Evolutionary conservation across 1,140 invertebrate species (phyloP).

Genomic region (Nylanderia fulva): DNA sequence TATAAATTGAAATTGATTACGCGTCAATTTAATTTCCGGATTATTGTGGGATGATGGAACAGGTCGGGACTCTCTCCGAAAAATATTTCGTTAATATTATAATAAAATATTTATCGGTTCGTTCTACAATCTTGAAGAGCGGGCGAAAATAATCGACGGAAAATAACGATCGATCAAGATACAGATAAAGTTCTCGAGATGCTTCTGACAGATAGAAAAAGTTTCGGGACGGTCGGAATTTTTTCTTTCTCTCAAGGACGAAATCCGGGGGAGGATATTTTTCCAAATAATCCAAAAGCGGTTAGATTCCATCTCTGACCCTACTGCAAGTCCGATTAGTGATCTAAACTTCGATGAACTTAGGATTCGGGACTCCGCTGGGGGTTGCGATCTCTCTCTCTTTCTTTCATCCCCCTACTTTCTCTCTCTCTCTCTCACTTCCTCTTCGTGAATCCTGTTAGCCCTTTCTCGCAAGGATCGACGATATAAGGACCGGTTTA

Average conservation of each 20-base stretch:
- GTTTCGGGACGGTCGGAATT: conserved; percentile 2
- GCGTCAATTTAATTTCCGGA: background rate
- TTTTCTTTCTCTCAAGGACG: background rate
- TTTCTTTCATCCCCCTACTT: no score
- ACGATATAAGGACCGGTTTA: conserved; percentile 77
- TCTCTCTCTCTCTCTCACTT: conserved; percentile 32
- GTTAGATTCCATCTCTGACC: conserved; percentile 48
- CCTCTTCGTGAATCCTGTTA: conserved; percentile 65
- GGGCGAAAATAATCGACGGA: background rate
- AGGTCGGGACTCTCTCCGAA: background rate
- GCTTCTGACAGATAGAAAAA: conserved; percentile 34
- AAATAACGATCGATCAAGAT: conserved; percentile 31
- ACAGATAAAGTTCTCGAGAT: conserved; percentile 5
- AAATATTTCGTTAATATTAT: background rate
- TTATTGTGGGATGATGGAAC: no score
- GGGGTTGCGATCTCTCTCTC: conserved; percentile 67
- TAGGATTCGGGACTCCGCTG: conserved; percentile 62
- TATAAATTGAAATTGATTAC: conserved; percentile 28
- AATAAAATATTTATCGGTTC: background rate
- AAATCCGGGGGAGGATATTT: conserved; percentile 30
- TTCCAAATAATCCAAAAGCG: conserved; percentile 59
- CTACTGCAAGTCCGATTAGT: conserved; percentile 74
- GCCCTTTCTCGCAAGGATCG: conserved; percentile 68
- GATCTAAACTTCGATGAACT: conserved; percentile 76
- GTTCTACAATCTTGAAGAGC: background rate